These are phyloP conservation scores for Lithophane semibrunnea DNA, from an alignment of 2,888 invertebrate species.

Conservation along the genomic window DNA sequence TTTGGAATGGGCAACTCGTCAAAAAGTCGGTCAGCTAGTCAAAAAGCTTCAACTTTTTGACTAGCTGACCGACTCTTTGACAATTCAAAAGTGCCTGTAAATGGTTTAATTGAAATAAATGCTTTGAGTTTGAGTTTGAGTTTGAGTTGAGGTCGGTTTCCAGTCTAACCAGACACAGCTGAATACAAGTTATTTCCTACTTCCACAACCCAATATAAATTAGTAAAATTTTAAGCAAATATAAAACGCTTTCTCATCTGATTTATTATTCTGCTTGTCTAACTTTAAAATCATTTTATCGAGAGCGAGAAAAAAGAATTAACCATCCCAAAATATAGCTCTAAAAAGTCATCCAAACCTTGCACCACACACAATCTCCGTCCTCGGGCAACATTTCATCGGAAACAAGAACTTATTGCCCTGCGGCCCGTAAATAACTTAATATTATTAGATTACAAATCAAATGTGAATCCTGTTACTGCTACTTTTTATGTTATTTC, in stretches of 20 bases:
- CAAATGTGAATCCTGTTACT: conserved; percentile 78
- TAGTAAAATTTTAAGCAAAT: neutral
- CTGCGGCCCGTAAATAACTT: conserved; percentile 83
- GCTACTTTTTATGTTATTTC: conserved; percentile 53
- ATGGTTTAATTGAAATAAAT: too few species aligned
- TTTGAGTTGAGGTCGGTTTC: neutral
- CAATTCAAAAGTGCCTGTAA: too few species aligned
- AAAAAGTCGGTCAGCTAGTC: too few species aligned
- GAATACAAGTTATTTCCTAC: neutral
- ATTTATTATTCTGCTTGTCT: too few species aligned
- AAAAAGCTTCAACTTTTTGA: too few species aligned
- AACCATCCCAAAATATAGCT: neutral
- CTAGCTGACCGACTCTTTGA: too few species aligned
- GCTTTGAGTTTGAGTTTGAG: too few species aligned
- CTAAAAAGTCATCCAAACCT: conserved; percentile 50
- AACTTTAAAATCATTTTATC: too few species aligned
- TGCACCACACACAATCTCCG: conserved; percentile 65
- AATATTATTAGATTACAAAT: conserved; percentile 87
- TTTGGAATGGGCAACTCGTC: too few species aligned
- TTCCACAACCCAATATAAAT: neutral
- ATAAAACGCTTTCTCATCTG: neutral
- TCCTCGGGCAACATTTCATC: conserved; percentile 84
- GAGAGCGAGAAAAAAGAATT: neutral
- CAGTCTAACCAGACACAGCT: neutral
- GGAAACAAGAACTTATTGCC: conserved; percentile 87